A percentile compares a stretch with the other conserved stretches of the same genome.
These are phyloP conservation scores for Adoxophyes honmai DNA, from an alignment of 1,140 invertebrate species.

Conservation along the genomic window DNA sequence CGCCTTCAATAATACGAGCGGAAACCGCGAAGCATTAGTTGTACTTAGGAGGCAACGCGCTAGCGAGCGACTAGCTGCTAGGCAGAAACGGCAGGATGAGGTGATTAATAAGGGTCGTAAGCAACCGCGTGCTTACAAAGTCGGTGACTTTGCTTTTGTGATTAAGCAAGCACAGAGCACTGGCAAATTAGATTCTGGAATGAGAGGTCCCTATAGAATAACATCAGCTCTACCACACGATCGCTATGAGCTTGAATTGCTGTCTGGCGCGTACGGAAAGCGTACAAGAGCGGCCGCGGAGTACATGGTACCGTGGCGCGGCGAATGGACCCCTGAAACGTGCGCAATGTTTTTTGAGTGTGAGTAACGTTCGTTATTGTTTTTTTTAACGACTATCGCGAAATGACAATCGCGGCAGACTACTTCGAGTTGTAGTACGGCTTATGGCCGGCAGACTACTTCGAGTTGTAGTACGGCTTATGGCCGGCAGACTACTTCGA, in stretches of 20 bases:
- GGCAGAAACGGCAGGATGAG: not conserved
- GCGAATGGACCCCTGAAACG: constrained; percentile 19
- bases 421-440: not conserved
- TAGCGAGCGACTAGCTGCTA: not conserved
- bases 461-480: not conserved
- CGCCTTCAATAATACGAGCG: not conserved
- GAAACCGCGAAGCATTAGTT: not conserved
- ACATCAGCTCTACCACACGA: not conserved
- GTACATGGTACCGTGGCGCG: constrained; percentile 16
- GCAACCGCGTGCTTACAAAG: not conserved
- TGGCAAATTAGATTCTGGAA: constrained; percentile 14
- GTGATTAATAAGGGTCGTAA: not conserved
- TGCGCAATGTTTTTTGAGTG: constrained; percentile 13
- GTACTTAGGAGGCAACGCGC: not conserved
- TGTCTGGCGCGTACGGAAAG: constrained; percentile 17
- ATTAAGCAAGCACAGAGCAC: constrained; percentile 11
- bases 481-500: not conserved
- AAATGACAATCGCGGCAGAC: not conserved
- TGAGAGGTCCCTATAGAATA: constrained; percentile 12
- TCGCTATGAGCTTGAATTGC: constrained; percentile 9
- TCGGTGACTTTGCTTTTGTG: constrained; percentile 8
- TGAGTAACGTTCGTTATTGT: not conserved
- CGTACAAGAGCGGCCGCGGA: constrained; percentile 12
- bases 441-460: not conserved
- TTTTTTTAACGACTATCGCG: too few species aligned